Percentiles rank a stretch among this genome's conserved stretches.
Conservation (phyloP, 2,113 vertebrate species). For the Plestiodon gilberti region DNA sequence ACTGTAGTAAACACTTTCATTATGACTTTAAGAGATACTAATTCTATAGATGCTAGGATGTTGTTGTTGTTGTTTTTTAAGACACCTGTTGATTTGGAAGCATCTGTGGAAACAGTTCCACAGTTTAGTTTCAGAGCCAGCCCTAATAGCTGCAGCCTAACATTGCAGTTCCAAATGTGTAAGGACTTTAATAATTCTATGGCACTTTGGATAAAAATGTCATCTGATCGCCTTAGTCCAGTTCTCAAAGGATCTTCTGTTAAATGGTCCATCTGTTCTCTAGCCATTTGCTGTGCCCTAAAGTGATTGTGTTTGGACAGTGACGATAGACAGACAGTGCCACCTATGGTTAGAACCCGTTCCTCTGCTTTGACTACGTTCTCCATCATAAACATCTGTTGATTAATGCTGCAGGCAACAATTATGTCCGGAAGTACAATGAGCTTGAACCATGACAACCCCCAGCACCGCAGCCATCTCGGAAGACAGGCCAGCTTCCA, state of each 20-base stretch:
- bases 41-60: not conserved
- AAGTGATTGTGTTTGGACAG: conserved; percentile 73
- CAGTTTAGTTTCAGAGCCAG: conserved; percentile 53
- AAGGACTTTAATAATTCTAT: conserved; percentile 56
- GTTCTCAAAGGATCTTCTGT: conserved; percentile 56
- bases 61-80: not conserved
- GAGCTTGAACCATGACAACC: conserved; percentile 93
- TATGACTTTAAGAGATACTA: conserved; percentile 42
- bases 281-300: conserved; percentile 78
- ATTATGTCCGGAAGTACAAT: conserved; percentile 98
- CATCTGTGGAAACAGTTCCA: conserved; percentile 37
- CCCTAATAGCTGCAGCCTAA: conserved; percentile 58
- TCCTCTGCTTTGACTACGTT: conserved; percentile 25
- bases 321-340: conserved; percentile 63
- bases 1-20: conserved; percentile 44
- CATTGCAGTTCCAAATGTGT: conserved; percentile 49
- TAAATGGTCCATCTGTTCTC: conserved; percentile 69
- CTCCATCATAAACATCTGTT: conserved; percentile 58
- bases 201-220: conserved; percentile 69
- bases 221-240: conserved; percentile 54
- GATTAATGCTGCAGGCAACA: conserved; percentile 89
- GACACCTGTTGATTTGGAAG: conserved; percentile 24
- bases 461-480: conserved; percentile 85
- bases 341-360: conserved; percentile 58
- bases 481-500: conserved; percentile 98